phyloP scores from a whole-genome alignment of 2,797 vertebrate genomes.

The Paramormyrops hopkinsi region DNA sequence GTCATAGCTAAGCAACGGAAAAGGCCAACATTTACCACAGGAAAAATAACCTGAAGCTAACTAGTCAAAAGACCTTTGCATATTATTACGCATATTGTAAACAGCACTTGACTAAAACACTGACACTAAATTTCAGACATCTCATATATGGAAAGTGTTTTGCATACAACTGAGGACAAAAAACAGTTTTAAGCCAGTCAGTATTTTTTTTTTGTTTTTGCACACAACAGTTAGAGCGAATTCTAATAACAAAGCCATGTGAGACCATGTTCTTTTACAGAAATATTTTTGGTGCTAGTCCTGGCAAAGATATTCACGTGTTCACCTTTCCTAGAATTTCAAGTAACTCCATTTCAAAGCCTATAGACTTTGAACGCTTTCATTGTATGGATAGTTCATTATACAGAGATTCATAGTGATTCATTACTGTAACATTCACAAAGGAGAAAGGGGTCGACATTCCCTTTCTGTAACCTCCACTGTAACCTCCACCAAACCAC shows the following conservation, averaged over 20 bases:
- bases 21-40: background rate
- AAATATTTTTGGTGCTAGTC: background rate
- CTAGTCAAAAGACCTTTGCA: conserved; percentile 50
- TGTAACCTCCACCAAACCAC: background rate
- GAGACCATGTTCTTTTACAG: background rate
- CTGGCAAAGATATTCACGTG: background rate
- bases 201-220: background rate
- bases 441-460: background rate
- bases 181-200: conserved; percentile 16
- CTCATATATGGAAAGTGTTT: conserved; percentile 38
- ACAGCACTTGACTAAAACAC: conserved; percentile 46
- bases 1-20: conserved; percentile 21
- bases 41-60: conserved; percentile 4
- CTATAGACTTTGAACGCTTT: background rate
- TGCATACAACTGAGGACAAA: conserved; percentile 40
- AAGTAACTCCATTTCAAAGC: background rate
- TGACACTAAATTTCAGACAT: conserved; percentile 43
- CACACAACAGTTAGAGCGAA: background rate
- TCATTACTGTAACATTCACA: background rate
- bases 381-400: background rate
- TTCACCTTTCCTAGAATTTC: background rate
- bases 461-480: background rate
- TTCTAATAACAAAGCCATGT: background rate
- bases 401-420: background rate
- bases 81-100: conserved; percentile 49